Conservation (phyloP, 92 coral and sea anemone species). For the Bergia sp. region DNA sequence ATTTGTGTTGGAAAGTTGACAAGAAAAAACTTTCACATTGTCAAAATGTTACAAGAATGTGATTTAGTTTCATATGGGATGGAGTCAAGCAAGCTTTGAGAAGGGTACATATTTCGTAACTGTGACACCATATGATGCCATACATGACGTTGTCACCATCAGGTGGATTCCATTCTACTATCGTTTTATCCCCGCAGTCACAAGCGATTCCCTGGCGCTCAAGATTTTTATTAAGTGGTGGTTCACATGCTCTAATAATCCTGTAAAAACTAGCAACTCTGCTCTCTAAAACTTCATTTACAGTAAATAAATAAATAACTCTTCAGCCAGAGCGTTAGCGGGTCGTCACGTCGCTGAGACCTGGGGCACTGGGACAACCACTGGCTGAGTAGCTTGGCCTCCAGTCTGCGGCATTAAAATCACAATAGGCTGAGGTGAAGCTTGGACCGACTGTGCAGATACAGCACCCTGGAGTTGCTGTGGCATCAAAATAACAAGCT, state of each 20-base stretch:
- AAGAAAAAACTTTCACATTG: too few relatives aligned
- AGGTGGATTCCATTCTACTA: too few relatives aligned
- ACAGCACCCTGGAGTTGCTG: constrained; percentile 64
- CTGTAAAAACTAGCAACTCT: background rate
- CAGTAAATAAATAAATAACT: background rate
- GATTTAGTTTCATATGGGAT: too few relatives aligned
- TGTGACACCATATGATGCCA: too few relatives aligned
- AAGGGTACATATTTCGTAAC: too few relatives aligned
- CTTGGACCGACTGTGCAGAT: constrained; percentile 51
- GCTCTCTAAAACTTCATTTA: background rate
- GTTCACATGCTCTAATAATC: background rate
- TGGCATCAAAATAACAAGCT: constrained; percentile 83
- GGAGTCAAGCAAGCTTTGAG: too few relatives aligned
- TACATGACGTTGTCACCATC: too few relatives aligned
- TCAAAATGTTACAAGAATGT: too few relatives aligned
- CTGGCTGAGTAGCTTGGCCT: constrained; percentile 75
- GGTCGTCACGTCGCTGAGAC: constrained; percentile 27
- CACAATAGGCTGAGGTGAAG: constrained; percentile 79
- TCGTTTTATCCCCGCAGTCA: background rate
- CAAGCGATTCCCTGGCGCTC: background rate
- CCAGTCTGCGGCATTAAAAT: constrained; percentile 90
- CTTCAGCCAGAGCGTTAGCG: background rate
- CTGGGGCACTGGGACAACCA: constrained; percentile 85
- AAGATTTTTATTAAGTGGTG: too few relatives aligned
- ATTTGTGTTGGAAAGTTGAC: too few relatives aligned